These are phyloP conservation scores for Stichopus horrens DNA, from an alignment of 53 echinoderm and acorn worm genomes.

Conservation along the genomic window DNA sequence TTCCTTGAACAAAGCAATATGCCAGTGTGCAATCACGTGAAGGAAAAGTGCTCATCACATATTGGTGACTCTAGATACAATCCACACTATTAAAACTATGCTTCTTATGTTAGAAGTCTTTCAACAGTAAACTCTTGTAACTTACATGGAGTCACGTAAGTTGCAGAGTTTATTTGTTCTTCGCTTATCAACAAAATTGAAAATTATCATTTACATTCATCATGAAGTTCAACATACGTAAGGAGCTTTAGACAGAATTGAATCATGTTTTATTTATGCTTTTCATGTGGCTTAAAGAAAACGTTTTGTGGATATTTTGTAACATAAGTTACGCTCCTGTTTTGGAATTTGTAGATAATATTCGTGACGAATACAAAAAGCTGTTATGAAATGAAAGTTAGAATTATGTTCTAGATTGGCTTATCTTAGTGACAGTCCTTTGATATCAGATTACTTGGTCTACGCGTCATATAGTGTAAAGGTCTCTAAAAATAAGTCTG, in stretches of 20 bases:
- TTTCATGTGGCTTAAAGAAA: slow-evolving; percentile 14
- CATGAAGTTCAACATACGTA: slow-evolving; percentile 3
- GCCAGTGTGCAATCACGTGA: too few relatives aligned
- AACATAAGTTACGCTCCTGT: neutral
- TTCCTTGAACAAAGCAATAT: too few relatives aligned
- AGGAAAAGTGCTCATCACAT: too few relatives aligned
- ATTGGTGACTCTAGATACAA: too few relatives aligned
- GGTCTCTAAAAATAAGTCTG: neutral
- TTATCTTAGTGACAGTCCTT: neutral
- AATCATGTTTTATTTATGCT: neutral
- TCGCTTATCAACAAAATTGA: neutral
- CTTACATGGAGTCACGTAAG: neutral
- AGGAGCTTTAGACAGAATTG: neutral
- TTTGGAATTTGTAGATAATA: neutral
- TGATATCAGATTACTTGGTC: neutral
- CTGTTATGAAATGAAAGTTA: too few relatives aligned
- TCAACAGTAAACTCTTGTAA: neutral
- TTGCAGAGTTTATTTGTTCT: neutral
- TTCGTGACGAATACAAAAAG: too few relatives aligned
- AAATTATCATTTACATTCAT: neutral
- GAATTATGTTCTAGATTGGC: neutral
- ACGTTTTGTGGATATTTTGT: neutral
- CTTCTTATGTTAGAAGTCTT: neutral
- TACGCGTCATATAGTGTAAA: neutral
- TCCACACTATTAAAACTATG: too few relatives aligned